These are phyloP conservation scores for Prietella phreatophila DNA, from an alignment of 2,113 vertebrate species.

Conservation along the genomic window DNA sequence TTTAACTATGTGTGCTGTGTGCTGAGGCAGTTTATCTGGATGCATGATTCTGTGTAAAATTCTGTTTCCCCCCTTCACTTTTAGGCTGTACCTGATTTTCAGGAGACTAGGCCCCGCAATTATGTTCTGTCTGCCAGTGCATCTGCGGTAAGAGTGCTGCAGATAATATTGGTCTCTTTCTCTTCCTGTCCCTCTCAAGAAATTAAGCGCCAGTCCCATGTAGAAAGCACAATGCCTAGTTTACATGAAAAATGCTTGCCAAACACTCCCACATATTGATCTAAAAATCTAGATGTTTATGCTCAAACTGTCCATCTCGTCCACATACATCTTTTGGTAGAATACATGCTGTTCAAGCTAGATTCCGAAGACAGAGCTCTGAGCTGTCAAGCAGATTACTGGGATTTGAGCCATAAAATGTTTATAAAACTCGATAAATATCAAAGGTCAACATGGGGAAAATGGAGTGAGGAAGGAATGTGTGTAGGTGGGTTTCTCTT, in stretches of 20 bases:
- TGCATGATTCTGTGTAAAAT: constrained; percentile 51
- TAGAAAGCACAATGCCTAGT: neutral
- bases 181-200: neutral
- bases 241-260: neutral
- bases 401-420: neutral
- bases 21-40: constrained; percentile 34
- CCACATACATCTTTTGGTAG: neutral
- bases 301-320: too few species aligned
- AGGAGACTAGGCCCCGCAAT: constrained; percentile 98
- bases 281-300: neutral
- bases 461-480: neutral
- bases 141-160: constrained; percentile 87
- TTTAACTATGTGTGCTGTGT: constrained; percentile 21
- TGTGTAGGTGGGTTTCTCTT: neutral
- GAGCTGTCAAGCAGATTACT: neutral
- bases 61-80: constrained; percentile 65
- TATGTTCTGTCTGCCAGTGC: constrained; percentile 97
- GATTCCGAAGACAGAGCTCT: neutral
- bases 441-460: neutral
- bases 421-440: neutral
- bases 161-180: constrained; percentile 32
- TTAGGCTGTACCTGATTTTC: constrained; percentile 96
- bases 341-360: neutral
- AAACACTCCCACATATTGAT: neutral
- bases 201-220: neutral